Evolutionary conservation across 2,888 invertebrate species (phyloP), one percentile per base, ranked within the genome.

Genomic region (Clunio marinus): DNA sequence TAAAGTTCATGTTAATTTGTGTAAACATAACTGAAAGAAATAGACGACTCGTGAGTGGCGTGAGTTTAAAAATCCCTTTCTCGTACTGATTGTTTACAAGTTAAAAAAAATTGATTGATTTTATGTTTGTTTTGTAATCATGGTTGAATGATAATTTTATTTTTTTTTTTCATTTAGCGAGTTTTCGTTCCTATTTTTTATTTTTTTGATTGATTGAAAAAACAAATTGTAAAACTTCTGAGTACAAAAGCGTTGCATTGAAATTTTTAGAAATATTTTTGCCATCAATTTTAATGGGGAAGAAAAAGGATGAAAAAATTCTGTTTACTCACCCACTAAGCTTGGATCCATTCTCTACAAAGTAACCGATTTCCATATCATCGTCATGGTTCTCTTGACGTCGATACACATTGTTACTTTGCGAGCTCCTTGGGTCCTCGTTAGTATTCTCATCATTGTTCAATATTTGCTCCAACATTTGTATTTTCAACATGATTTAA

Each of bases 391-490:
- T 62, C 35, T 37, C 8, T 25, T 63, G 27, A 15, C 27, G 45
- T 63, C 35, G 7, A 32, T 63, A 27, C 2, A 17, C 35, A 17
- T 20, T 45, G 8, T 46, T 63, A 46, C 15, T 28, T 63, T 63
- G 63, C 28, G 46, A 62, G 22, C 37, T 62, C n/a, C 17, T 62
- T 22, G n/a, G 15, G 62, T 41, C 63, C 46, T 63, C 63, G 63
- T 63, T 63, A 22, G 24, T 63, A 28, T 63, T 63, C 28, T 63
- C 63, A 46, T 63, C 63, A 46, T 63, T 63, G 63, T 63, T 63
- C 63, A 63, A 63, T 63, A 87, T 83, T 75, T 87, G 87, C 75
- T 88, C 87, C 81, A 88, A 80, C 87, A 88, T 86, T 78, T 88
- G 88, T 80, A 88, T 87, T 81, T 88, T 87, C 80, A 88, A 80